These are phyloP conservation scores for Anastrepha ludens DNA, from an alignment of 1,140 invertebrate species.

Conservation along the genomic window DNA sequence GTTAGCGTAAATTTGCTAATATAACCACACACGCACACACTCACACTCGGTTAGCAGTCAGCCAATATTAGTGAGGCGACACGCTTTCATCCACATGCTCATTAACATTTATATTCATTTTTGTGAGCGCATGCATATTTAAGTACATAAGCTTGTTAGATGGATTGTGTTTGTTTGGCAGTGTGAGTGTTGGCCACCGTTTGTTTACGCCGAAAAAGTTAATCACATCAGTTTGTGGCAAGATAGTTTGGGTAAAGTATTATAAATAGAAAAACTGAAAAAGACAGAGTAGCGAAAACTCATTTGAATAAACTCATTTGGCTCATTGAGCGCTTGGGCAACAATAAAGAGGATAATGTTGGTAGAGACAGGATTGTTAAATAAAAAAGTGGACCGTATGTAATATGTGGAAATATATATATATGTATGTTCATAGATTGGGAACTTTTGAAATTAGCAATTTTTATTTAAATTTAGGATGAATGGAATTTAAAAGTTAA, in stretches of 20 bases:
- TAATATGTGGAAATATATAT: too few relatives aligned
- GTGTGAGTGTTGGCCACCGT: background rate
- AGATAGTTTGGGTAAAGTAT: background rate
- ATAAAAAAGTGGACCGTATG: too few relatives aligned
- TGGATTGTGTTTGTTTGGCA: background rate
- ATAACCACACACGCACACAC: background rate
- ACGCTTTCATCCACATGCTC: background rate
- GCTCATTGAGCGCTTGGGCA: background rate
- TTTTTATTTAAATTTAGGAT: too few relatives aligned
- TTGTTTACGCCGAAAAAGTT: slow-evolving; percentile 15
- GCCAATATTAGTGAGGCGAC: too few relatives aligned
- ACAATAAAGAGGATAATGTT: background rate
- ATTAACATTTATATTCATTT: slow-evolving; percentile 37
- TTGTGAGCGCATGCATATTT: background rate
- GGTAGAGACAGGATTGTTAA: background rate
- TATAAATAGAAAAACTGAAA: background rate
- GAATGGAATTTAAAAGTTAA: too few relatives aligned
- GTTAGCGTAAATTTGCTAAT: slow-evolving; percentile 14
- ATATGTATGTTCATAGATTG: too few relatives aligned
- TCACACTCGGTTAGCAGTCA: background rate
- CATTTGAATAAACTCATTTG: slow-evolving; percentile 38
- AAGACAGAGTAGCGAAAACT: background rate
- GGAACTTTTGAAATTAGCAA: too few relatives aligned
- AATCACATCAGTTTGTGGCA: slow-evolving; percentile 1
- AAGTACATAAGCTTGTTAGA: background rate